Evolutionary conservation across 2,797 vertebrate genomes (phyloP).

Genomic region (Myoxocephalus aenaeus): DNA sequence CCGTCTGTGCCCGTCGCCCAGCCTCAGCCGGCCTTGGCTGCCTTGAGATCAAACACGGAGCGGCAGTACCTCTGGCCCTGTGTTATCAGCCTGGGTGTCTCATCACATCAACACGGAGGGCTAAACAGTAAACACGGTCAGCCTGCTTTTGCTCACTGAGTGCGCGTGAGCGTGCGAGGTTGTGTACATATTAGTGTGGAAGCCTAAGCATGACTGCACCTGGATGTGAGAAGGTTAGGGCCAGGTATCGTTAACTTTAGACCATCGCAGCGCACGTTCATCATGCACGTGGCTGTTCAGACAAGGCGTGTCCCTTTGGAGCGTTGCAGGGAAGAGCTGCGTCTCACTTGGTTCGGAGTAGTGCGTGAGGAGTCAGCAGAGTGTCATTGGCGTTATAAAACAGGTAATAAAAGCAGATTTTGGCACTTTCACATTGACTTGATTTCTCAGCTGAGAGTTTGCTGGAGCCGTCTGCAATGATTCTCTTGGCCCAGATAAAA

Average conservation of each 20-base stretch:
- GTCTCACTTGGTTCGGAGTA: background rate
- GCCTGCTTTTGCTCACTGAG: constrained; percentile 59
- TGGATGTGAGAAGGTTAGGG: constrained; percentile 1
- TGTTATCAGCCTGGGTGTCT: constrained; percentile 81
- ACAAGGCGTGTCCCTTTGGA: background rate
- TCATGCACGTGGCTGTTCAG: background rate
- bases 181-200: constrained; percentile 36
- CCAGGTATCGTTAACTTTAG: background rate
- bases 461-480: background rate
- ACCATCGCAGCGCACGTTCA: no score
- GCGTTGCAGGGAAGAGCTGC: background rate
- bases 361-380: background rate
- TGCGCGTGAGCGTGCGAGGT: constrained; percentile 28
- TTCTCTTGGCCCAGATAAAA: background rate
- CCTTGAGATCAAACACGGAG: constrained; percentile 81
- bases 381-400: background rate
- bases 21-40: constrained; percentile 47
- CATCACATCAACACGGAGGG: constrained; percentile 78
- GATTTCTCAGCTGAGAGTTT: background rate
- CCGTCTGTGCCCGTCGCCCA: constrained; percentile 47
- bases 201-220: constrained; percentile 9
- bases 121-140: constrained; percentile 82
- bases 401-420: background rate
- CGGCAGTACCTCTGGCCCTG: constrained; percentile 70
- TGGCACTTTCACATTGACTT: background rate